Percentiles rank a stretch among this genome's conserved stretches.
Conservation (phyloP, 2,888 invertebrate genomes). For the Noctua comes region DNA sequence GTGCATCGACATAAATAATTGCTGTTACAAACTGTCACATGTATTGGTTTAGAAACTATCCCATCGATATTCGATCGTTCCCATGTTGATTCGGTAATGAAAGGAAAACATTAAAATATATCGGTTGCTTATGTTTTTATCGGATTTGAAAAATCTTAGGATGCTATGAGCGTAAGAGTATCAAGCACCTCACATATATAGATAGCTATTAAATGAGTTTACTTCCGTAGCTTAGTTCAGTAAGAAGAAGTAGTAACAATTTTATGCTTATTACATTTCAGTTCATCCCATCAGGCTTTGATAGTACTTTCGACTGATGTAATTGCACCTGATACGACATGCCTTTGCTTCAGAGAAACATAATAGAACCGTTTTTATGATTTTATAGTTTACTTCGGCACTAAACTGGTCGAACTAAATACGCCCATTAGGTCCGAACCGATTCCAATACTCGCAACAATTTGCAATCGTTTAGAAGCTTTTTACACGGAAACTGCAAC, state of each 20-base stretch:
- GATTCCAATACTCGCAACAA: conserved; percentile 64
- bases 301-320: conserved; percentile 13
- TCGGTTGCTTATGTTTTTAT: not conserved
- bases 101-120: conserved; percentile 3
- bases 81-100: conserved; percentile 40
- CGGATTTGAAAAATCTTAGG: not conserved
- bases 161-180: not conserved
- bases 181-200: not conserved
- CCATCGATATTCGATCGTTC: conserved; percentile 24
- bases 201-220: not conserved
- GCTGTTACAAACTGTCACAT: conserved; percentile 46
- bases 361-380: conserved; percentile 3
- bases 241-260: conserved; percentile 14
- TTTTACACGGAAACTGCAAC: conserved; percentile 70
- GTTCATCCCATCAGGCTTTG: not conserved
- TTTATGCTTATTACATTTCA: conserved; percentile 11
- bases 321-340: not conserved
- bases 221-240: conserved; percentile 4
- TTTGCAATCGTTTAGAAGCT: conserved; percentile 75
- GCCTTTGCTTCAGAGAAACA: conserved; percentile 1
- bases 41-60: conserved; percentile 15
- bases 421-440: conserved; percentile 36
- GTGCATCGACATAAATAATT: conserved; percentile 52
- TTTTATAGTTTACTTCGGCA: conserved; percentile 22
- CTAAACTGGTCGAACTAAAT: conserved; percentile 40